Percentiles rank a stretch among this genome's conserved stretches.
phyloP scores from a whole-genome alignment of 2,113 vertebrate genomes.

The Nerophis lumbriciformis region DNA sequence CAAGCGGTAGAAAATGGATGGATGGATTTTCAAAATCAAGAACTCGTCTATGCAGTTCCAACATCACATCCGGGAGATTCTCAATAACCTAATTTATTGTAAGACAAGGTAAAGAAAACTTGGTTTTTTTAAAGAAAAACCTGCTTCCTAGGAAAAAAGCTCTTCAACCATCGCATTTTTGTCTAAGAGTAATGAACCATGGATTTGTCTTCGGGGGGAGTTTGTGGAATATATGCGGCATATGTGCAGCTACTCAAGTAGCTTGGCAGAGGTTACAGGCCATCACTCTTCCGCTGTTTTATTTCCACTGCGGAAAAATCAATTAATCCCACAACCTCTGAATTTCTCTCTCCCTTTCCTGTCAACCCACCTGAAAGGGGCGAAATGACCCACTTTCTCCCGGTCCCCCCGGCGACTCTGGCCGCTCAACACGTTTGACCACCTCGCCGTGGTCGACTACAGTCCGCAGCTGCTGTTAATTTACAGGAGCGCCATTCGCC shows the following conservation, averaged over 20 bases:
- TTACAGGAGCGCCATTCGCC: slow-evolving; percentile 54
- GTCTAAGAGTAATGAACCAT: slow-evolving; percentile 35
- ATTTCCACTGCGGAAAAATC: slow-evolving; percentile 48
- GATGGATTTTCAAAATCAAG: too few relatives aligned
- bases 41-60: too few relatives aligned
- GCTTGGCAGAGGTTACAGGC: slow-evolving; percentile 40
- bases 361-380: slow-evolving; percentile 50
- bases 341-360: slow-evolving; percentile 35
- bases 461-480: slow-evolving; percentile 71
- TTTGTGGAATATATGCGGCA: slow-evolving; percentile 43
- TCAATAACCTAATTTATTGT: too few relatives aligned
- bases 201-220: slow-evolving; percentile 14
- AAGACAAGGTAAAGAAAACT: too few relatives aligned
- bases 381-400: slow-evolving; percentile 73
- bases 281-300: slow-evolving; percentile 34
- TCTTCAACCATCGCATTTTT: slow-evolving; percentile 31
- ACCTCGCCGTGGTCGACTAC: slow-evolving; percentile 63
- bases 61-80: too few relatives aligned
- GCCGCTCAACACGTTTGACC: slow-evolving; percentile 67
- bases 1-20: too few relatives aligned
- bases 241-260: slow-evolving; percentile 39
- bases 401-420: slow-evolving; percentile 51
- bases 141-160: slow-evolving; percentile 13
- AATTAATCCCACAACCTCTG: slow-evolving; percentile 37
- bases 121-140: slow-evolving; percentile 12